Conservation (phyloP, 2,888 invertebrate genomes). For the Ditula angustiorana region DNA sequence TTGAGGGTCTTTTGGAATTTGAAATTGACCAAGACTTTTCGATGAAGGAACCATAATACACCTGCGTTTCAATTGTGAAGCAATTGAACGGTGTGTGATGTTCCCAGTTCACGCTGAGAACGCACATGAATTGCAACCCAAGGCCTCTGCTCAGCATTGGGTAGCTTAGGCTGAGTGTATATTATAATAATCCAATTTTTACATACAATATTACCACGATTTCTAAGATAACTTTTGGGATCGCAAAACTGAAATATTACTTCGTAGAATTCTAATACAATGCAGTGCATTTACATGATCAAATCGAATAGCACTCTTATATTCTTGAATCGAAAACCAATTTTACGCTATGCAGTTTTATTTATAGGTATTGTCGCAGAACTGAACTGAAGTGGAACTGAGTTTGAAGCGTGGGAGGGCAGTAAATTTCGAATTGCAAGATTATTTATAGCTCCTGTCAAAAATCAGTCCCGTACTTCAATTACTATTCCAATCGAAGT, state of each 20-base stretch:
- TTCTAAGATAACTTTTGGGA: neutral
- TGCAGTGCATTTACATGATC: constrained; percentile 24
- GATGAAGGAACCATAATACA: no score
- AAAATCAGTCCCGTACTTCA: no score
- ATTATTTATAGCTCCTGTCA: neutral
- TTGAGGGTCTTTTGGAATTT: no score
- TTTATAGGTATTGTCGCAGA: constrained; percentile 3
- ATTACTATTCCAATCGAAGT: no score
- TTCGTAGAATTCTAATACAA: constrained; percentile 13
- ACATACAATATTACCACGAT: neutral
- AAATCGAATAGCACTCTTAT: constrained; percentile 21
- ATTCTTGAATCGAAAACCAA: constrained; percentile 19
- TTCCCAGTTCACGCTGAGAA: neutral
- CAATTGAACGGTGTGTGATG: neutral
- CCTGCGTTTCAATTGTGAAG: no score
- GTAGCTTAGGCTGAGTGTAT: no score
- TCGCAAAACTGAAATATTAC: constrained; percentile 9
- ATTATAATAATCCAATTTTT: no score
- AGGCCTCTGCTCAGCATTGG: no score
- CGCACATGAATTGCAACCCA: no score
- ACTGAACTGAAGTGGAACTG: constrained; percentile 2
- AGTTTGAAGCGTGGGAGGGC: neutral
- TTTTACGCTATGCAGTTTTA: constrained; percentile 18
- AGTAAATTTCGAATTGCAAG: neutral
- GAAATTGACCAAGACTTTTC: no score